Percentiles rank a stretch among this genome's conserved stretches.
phyloP scores from a whole-genome alignment of 2,113 vertebrate genomes.

The Vicugna pacos region DNA sequence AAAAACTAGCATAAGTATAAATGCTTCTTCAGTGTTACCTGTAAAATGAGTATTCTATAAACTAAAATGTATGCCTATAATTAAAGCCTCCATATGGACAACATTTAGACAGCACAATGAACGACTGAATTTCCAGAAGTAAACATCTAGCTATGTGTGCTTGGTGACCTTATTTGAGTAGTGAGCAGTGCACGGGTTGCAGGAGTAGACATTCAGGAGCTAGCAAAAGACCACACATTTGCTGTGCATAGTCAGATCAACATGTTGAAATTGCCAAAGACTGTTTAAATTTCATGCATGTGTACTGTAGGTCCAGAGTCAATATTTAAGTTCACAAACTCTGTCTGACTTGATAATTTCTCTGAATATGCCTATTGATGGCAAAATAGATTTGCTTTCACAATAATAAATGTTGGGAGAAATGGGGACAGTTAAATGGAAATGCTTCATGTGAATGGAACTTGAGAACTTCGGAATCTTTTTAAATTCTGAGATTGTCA shows the following conservation, averaged over 20 bases:
- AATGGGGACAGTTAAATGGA: not conserved
- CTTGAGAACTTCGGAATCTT: not conserved
- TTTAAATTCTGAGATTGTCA: not conserved
- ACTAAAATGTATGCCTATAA: not conserved
- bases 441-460: not conserved
- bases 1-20: slow-evolving; percentile 6
- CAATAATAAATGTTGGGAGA: not conserved
- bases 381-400: not conserved
- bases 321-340: not conserved
- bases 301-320: not conserved
- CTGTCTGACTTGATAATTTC: not conserved
- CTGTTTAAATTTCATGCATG: not conserved
- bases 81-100: not conserved
- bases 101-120: not conserved
- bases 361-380: not conserved
- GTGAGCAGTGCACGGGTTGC: not conserved
- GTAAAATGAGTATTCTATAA: not conserved
- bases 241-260: not conserved
- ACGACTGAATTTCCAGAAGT: not conserved
- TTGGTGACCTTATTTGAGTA: not conserved
- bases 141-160: not conserved
- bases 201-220: not conserved
- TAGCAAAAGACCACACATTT: not conserved
- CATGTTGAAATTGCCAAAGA: not conserved
- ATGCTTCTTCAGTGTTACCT: not conserved